phyloP scores from a whole-genome alignment of 2,888 invertebrate species.

The Epirrhoe alternata region DNA sequence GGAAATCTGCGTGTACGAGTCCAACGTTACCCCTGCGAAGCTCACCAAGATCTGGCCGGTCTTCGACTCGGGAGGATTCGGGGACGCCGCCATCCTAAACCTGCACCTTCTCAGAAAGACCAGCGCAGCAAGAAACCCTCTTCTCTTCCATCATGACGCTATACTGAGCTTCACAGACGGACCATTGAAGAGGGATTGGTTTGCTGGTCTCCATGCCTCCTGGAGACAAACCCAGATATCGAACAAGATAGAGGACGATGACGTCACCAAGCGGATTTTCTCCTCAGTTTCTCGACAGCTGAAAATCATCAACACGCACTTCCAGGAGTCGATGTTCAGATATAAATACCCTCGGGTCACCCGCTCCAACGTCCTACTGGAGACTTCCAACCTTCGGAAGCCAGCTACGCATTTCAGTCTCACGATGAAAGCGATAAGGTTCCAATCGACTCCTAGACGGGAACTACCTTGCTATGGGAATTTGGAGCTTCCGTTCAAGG shows the following conservation, averaged over 20 bases:
- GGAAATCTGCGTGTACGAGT: conserved; percentile 67
- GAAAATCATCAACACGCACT: conserved; percentile 73
- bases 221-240: conserved; percentile 71
- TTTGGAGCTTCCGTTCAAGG: conserved; percentile 74
- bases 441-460: conserved; percentile 72
- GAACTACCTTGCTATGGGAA: conserved; percentile 80
- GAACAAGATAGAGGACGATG: conserved; percentile 63
- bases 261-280: conserved; percentile 70
- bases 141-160: conserved; percentile 59
- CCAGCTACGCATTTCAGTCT: conserved; percentile 69
- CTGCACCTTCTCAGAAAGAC: conserved; percentile 62
- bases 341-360: conserved; percentile 80
- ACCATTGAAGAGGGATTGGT: conserved; percentile 59
- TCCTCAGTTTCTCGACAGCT: conserved; percentile 77
- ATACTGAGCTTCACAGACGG: conserved; percentile 52
- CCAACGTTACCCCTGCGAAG: conserved; percentile 68
- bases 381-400: conserved; percentile 61
- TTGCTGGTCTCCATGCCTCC: conserved; percentile 66
- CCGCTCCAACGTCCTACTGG: conserved; percentile 73
- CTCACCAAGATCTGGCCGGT: conserved; percentile 80
- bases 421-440: conserved; percentile 70
- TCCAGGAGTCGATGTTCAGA: conserved; percentile 71
- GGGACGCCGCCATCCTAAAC: conserved; percentile 60
- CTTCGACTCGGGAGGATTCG: conserved; percentile 81
- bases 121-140: conserved; percentile 57